Evolutionary conservation across 2,797 vertebrate species (phyloP).

Genomic region (Ctenosaura bakeri): DNA sequence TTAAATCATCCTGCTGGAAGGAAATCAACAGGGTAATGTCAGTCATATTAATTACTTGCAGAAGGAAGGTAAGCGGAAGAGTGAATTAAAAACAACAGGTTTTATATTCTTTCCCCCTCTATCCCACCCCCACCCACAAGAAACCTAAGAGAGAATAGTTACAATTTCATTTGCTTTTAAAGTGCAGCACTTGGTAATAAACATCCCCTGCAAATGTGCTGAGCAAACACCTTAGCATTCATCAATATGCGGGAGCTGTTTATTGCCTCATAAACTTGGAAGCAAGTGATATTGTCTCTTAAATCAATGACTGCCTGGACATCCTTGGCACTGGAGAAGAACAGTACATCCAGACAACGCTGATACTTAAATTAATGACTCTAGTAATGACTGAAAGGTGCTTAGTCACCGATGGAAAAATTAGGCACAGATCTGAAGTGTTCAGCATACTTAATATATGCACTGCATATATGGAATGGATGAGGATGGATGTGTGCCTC

Average conservation of each 20-base stretch:
- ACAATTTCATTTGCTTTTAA: constrained; percentile 79
- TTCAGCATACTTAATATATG: constrained; percentile 10
- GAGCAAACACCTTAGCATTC: constrained; percentile 81
- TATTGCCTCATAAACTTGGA: constrained; percentile 86
- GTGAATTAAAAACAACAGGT: constrained; percentile 72
- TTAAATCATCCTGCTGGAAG: constrained; percentile 50
- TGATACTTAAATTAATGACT: constrained; percentile 71
- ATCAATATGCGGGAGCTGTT: constrained; percentile 83
- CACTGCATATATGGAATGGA: constrained; percentile 3
- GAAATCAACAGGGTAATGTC: constrained; percentile 50
- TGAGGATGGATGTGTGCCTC: neutral
- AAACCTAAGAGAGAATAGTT: constrained; percentile 71
- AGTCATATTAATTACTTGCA: constrained; percentile 75
- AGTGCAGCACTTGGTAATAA: constrained; percentile 79
- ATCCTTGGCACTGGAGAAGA: constrained; percentile 73
- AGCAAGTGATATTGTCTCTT: constrained; percentile 84
- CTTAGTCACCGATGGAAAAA: constrained; percentile 70
- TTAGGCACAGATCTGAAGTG: constrained; percentile 50
- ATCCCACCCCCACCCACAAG: constrained; percentile 55
- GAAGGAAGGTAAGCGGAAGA: constrained; percentile 68
- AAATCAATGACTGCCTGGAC: constrained; percentile 79
- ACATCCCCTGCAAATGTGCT: constrained; percentile 80
- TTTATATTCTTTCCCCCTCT: constrained; percentile 55
- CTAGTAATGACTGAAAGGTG: constrained; percentile 67
- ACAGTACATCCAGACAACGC: constrained; percentile 70